Evolutionary conservation across 2,797 vertebrate species (phyloP), one percentile per base, ranked within the genome.

Genomic region (Helostoma temminkii): DNA sequence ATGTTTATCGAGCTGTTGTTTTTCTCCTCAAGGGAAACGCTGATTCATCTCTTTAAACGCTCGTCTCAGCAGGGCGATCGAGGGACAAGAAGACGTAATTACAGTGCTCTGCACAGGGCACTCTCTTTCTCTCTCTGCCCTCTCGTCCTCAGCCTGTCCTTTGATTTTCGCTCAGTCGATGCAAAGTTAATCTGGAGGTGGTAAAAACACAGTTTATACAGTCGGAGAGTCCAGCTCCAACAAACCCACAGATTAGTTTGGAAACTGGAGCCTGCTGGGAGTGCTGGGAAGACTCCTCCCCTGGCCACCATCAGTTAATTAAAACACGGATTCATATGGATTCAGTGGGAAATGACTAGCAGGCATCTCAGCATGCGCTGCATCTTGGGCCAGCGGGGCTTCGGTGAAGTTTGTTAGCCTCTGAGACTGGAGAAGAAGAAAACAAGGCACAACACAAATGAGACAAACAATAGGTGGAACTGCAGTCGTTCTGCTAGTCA

Each of bases 1-100:
- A 59, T 82, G 64, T 74, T 86, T 78, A 84, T 88, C 59, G 59
- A 84, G 66, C 75, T 80, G 80, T 82, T 86, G 67, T 88, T 81
- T 86, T 73, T 66, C 73, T 61, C 67, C 77, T 71, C 73, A 83
- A 84, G 78, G 59, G 53, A 81, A 84, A 60, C 8, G 75, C 81
- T 87, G 87, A 89, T 83, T 89, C 77, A 73, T 81, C 77, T 69
- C 48, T 86, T 84, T 76, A 81, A 82, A 80, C 43, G 22, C 82
- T 80, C 70, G 28, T 81, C 63, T 85, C 78, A 83, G 87, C 79
- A 71, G 74, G 74, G 57, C 72, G 41, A 77, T 60, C 22, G 65
- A 75, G 71, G 82, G 78, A 85, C 87, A 77, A 83, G 71, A 84
- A 62, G 71, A 84, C 78, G 74, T 89, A 74, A 88, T 87, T 80